phyloP scores from a whole-genome alignment of 2,797 vertebrate species.

The Leucoraja ocellata region DNA sequence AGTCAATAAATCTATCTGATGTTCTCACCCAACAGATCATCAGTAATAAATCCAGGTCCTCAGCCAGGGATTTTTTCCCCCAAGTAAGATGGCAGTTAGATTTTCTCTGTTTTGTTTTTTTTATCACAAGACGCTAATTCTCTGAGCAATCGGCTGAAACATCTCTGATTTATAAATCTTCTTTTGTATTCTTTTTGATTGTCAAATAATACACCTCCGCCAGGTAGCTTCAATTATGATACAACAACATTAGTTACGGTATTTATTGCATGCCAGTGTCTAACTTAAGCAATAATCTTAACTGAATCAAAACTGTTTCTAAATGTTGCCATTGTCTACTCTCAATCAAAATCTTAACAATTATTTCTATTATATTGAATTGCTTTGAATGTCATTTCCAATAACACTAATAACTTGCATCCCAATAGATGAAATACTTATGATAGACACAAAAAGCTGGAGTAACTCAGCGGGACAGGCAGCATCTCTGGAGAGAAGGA shows the following conservation, averaged over 20 bases:
- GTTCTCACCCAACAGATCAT: not conserved
- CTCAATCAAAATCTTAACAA: not conserved
- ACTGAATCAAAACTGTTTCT: not conserved
- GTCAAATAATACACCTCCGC: not conserved
- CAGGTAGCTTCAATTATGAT: too few species aligned
- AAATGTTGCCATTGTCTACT: not conserved
- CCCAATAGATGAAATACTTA: not conserved
- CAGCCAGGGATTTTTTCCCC: not conserved
- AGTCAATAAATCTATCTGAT: conserved; percentile 2
- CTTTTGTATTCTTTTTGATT: not conserved
- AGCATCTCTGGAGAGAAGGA: too few species aligned
- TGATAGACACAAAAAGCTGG: too few species aligned
- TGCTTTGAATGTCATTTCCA: not conserved
- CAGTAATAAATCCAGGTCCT: not conserved
- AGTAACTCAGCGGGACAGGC: too few species aligned
- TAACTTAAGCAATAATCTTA: not conserved
- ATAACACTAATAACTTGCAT: not conserved
- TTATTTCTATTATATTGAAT: not conserved
- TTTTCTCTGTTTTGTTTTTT: not conserved
- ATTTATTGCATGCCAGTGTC: not conserved
- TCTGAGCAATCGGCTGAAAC: not conserved
- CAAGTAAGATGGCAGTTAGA: not conserved
- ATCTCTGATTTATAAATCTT: not conserved
- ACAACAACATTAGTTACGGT: not conserved
- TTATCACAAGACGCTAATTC: not conserved